A percentile compares a stretch with the other conserved stretches of the same genome.
Conservation (phyloP, 2,113 vertebrate genomes). For the Hoplias malabaricus region DNA sequence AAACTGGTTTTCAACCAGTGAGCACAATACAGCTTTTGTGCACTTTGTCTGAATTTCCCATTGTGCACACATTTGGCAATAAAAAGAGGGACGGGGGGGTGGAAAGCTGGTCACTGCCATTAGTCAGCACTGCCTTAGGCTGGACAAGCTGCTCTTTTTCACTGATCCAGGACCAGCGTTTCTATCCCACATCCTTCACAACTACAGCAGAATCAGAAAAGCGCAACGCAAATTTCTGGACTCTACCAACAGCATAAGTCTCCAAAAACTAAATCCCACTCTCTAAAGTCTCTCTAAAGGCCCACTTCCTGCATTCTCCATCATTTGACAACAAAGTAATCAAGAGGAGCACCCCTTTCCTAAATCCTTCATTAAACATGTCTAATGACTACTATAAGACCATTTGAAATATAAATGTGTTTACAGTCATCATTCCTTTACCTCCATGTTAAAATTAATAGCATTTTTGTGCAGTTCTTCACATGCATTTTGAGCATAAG, state of each 20-base stretch:
- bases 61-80: constrained; percentile 48
- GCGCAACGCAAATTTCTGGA: constrained; percentile 6
- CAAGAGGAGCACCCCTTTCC: constrained; percentile 9
- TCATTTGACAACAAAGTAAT: constrained; percentile 14
- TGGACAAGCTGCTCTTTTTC: not conserved
- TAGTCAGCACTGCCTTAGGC: constrained; percentile 19
- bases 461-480: constrained; percentile 67
- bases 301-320: constrained; percentile 21
- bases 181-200: not conserved
- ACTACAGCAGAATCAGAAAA: constrained; percentile 14
- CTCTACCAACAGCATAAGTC: not conserved
- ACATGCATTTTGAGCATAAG: constrained; percentile 60
- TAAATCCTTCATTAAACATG: constrained; percentile 37
- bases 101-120: constrained; percentile 15
- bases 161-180: constrained; percentile 13
- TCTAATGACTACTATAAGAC: constrained; percentile 51
- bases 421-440: constrained; percentile 54
- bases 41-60: constrained; percentile 28
- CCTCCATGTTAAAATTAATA: constrained; percentile 54
- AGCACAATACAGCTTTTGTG: constrained; percentile 41
- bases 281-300: not conserved
- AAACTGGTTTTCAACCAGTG: constrained; percentile 23
- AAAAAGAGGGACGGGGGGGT: not conserved
- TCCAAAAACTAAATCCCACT: too few species aligned
- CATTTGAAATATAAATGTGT: constrained; percentile 49